These are phyloP conservation scores for Cinclus cinclus DNA, from an alignment of 2,113 vertebrate genomes.

Conservation along the genomic window DNA sequence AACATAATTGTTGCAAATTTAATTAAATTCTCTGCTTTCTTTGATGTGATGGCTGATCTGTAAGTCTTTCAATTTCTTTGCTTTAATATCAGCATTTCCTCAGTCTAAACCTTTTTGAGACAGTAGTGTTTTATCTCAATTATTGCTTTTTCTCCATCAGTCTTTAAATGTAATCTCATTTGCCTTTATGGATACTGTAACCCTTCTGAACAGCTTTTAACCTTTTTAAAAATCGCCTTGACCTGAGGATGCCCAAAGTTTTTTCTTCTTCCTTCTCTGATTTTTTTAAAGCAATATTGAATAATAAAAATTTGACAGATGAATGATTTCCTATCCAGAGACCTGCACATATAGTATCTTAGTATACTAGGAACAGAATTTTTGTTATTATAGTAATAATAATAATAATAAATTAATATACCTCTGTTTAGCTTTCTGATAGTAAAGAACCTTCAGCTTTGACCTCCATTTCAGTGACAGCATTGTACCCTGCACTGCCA, in stretches of 20 bases:
- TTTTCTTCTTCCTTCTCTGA: conserved; percentile 53
- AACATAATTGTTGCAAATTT: conserved; percentile 71
- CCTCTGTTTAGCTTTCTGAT: conserved; percentile 46
- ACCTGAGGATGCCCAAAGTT: conserved; percentile 79
- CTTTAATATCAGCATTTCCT: conserved; percentile 69
- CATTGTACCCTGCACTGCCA: conserved; percentile 66
- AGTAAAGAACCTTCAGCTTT: conserved; percentile 77
- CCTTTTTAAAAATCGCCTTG: conserved; percentile 81
- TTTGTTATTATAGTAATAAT: conserved; percentile 39
- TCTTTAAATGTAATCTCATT: conserved; percentile 85
- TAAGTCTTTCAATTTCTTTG: conserved; percentile 71
- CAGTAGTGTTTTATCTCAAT: conserved; percentile 79
- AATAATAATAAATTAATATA: conserved; percentile 63
- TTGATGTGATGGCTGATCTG: conserved; percentile 67
- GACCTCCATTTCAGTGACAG: conserved; percentile 74
- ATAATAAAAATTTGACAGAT: conserved; percentile 72
- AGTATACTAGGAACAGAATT: conserved; percentile 36
- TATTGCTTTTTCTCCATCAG: conserved; percentile 79
- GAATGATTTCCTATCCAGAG: conserved; percentile 48
- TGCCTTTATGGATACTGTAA: conserved; percentile 81
- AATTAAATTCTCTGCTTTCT: conserved; percentile 61
- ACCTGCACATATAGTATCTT: background rate
- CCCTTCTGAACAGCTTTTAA: conserved; percentile 86
- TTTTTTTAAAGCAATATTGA: conserved; percentile 73
- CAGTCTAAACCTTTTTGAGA: conserved; percentile 69